These are phyloP conservation scores for Molossus alvarezi DNA, from an alignment of 2,797 vertebrate genomes.

Conservation along the genomic window DNA sequence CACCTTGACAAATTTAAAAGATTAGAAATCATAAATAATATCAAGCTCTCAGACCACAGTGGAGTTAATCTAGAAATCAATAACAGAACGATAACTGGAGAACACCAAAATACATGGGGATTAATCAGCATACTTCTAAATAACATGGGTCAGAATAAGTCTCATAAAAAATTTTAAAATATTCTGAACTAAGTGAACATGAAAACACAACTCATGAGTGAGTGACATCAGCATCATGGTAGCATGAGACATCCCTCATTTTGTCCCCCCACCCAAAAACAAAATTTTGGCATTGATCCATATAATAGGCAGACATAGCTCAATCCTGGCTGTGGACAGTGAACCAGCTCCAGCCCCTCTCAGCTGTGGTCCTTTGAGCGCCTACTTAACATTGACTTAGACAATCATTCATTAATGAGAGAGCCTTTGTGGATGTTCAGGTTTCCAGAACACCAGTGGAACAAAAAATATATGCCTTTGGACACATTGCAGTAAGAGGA, in stretches of 20 bases:
- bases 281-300: neutral
- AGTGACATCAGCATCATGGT: neutral
- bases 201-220: neutral
- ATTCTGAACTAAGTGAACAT: neutral
- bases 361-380: neutral
- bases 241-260: neutral
- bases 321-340: neutral
- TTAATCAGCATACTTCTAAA: neutral
- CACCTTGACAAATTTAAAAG: neutral
- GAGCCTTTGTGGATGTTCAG: neutral
- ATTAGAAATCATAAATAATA: neutral
- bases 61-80: neutral
- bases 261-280: neutral
- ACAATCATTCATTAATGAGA: neutral
- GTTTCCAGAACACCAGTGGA: neutral
- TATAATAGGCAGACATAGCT: neutral
- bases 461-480: neutral
- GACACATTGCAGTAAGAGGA: neutral
- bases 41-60: neutral
- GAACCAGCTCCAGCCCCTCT: neutral
- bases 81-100: neutral
- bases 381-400: neutral
- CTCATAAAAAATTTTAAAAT: neutral
- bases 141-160: neutral
- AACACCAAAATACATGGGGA: neutral